A percentile compares a stretch with the other conserved stretches of the same genome.
phyloP scores from a whole-genome alignment of 2,888 invertebrate genomes.

The Macropis europaea region DNA sequence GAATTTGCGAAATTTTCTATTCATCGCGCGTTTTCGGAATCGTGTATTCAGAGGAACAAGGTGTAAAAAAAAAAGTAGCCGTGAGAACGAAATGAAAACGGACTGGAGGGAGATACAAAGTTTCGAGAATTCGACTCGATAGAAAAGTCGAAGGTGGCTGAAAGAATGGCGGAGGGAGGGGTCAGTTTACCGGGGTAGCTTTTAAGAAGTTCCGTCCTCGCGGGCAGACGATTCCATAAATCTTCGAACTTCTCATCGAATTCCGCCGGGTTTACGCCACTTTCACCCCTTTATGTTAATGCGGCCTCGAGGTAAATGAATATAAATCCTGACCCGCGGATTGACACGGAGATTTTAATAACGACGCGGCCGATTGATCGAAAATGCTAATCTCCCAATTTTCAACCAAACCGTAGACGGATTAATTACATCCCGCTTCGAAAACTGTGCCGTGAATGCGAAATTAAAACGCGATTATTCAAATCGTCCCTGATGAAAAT shows the following conservation, averaged over 20 bases:
- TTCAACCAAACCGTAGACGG: not conserved
- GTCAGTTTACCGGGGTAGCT: constrained; percentile 7
- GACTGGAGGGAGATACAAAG: constrained; percentile 10
- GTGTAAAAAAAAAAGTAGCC: not conserved
- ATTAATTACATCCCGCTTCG: constrained; percentile 12
- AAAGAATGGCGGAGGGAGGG: constrained; percentile 4
- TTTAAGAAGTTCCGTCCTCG: constrained; percentile 18
- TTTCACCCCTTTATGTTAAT: constrained; percentile 18
- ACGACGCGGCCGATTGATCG: not conserved
- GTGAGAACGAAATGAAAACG: not conserved
- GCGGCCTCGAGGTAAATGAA: constrained; percentile 12
- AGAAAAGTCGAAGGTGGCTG: constrained; percentile 15
- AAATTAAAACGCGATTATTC: constrained; percentile 8
- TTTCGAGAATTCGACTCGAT: constrained; percentile 9
- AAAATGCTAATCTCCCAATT: constrained; percentile 16
- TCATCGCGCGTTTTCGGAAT: not conserved
- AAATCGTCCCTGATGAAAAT: not conserved
- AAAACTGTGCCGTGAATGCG: not conserved
- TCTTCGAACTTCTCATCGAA: constrained; percentile 12
- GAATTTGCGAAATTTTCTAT: no score
- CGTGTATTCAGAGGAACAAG: not conserved
- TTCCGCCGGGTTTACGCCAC: not conserved
- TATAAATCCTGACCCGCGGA: not conserved
- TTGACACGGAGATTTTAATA: constrained; percentile 17
- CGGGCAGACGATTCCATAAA: constrained; percentile 22